Conservation (phyloP, 2,113 vertebrate genomes). For the Phocoena sinus region DNA sequence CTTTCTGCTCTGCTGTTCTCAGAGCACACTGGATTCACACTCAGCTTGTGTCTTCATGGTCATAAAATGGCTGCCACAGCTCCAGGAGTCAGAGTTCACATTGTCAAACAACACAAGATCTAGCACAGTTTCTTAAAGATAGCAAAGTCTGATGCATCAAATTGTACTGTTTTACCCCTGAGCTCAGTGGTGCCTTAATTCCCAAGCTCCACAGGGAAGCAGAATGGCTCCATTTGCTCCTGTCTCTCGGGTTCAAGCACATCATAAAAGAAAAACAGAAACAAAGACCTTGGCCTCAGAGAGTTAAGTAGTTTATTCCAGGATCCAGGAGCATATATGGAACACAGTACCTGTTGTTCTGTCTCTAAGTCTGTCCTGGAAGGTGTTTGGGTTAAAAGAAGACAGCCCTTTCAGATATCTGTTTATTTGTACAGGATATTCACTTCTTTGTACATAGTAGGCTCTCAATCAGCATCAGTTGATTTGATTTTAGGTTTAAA, state of each 20-base stretch:
- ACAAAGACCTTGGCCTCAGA: not conserved
- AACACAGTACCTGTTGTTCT: not conserved
- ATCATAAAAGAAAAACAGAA: not conserved
- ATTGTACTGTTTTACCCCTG: not conserved
- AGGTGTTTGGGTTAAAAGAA: not conserved
- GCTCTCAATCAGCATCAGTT: not conserved
- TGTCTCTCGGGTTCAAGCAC: not conserved
- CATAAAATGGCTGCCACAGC: not conserved
- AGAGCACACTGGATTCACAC: not conserved
- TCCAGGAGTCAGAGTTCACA: not conserved
- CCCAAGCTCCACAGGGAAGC: not conserved
- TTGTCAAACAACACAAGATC: not conserved
- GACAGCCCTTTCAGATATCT: not conserved
- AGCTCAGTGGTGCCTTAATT: not conserved
- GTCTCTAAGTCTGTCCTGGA: not conserved
- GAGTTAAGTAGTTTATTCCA: not conserved
- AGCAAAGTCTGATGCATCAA: not conserved
- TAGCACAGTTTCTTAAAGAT: not conserved
- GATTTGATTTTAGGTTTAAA: slow-evolving; percentile 53
- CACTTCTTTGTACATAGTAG: not conserved
- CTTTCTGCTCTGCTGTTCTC: not conserved
- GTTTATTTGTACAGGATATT: not conserved
- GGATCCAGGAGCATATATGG: not conserved
- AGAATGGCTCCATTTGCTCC: not conserved
- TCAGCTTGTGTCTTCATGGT: not conserved